These are phyloP conservation scores for Thera obeliscata DNA, from an alignment of 2,888 invertebrate genomes.

Conservation along the genomic window DNA sequence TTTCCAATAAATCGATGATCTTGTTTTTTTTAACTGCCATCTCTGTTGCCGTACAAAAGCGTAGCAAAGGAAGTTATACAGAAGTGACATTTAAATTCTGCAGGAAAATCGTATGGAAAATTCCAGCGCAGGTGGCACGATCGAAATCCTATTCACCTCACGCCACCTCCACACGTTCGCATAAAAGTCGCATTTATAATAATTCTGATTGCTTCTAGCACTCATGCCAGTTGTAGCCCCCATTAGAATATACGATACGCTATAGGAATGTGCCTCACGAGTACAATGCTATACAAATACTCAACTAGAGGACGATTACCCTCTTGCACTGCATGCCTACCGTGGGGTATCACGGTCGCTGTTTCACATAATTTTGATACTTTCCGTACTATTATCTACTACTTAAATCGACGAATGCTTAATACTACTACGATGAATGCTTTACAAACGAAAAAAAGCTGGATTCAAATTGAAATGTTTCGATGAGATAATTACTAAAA, in stretches of 20 bases:
- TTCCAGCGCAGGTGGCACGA: conserved; percentile 34
- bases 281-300: conserved; percentile 72
- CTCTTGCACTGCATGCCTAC: conserved; percentile 64
- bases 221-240: conserved; percentile 61
- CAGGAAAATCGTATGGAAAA: conserved; percentile 30
- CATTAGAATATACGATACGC: conserved; percentile 76
- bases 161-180: conserved; percentile 48
- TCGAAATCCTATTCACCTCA: conserved; percentile 52
- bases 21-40: neutral
- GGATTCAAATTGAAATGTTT: no score
- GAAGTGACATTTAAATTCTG: conserved; percentile 28
- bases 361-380: conserved; percentile 24
- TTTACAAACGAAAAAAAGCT: no score
- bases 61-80: neutral
- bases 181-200: conserved; percentile 67
- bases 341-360: conserved; percentile 46
- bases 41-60: neutral
- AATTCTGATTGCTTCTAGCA: conserved; percentile 64
- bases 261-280: conserved; percentile 60
- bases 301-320: conserved; percentile 79
- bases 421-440: no score
- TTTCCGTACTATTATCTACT: conserved; percentile 1
- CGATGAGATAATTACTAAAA: no score
- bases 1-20: no score
- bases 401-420: no score